These are phyloP conservation scores for Epinotia demarniana DNA, from an alignment of 2,888 invertebrate genomes.

Conservation along the genomic window DNA sequence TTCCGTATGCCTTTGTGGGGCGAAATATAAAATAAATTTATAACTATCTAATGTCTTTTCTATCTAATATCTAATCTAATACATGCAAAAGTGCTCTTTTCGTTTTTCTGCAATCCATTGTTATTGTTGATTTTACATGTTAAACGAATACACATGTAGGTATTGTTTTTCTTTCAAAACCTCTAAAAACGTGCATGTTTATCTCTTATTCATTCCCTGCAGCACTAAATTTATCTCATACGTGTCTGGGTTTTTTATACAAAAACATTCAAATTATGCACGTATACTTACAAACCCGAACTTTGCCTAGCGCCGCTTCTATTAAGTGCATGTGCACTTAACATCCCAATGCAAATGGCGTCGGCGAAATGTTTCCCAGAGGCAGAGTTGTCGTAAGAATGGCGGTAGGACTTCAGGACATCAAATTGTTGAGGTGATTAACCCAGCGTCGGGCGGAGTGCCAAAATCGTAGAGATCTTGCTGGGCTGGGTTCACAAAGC, in stretches of 20 bases:
- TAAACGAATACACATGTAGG: background rate
- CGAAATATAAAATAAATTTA: background rate
- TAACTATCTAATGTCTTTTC: background rate
- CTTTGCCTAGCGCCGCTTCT: background rate
- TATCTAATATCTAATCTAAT: background rate
- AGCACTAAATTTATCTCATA: background rate
- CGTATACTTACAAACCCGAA: background rate
- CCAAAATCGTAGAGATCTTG: constrained; percentile 44
- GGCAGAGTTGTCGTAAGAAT: constrained; percentile 12
- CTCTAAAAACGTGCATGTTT: no score
- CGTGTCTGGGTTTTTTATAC: background rate
- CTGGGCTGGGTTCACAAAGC: background rate
- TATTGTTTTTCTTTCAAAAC: no score
- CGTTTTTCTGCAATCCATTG: background rate
- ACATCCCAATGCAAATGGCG: constrained; percentile 28
- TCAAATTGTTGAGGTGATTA: constrained; percentile 40
- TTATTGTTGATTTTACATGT: background rate
- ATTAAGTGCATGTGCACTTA: constrained; percentile 38
- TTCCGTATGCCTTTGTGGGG: background rate
- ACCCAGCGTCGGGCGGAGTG: constrained; percentile 44
- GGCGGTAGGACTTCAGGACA: constrained; percentile 12
- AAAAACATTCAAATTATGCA: background rate
- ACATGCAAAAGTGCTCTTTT: background rate
- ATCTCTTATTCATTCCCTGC: background rate
- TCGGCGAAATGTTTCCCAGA: constrained; percentile 11